Base-by-base conservation (phyloP, 1,140 invertebrate genomes). In the Calycopis cecrops region DNA sequence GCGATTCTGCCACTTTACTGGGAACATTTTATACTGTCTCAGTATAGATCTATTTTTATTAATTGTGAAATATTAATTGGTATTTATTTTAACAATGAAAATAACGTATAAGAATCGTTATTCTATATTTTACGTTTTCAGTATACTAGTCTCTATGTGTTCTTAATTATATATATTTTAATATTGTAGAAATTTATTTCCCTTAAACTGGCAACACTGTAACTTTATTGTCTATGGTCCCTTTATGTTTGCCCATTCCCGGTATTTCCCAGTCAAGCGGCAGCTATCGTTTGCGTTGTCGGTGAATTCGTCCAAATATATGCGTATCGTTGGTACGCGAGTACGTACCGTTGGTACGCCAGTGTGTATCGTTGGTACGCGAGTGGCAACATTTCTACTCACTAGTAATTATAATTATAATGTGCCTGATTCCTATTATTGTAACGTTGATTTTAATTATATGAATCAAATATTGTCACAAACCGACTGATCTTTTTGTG, bases 391-490 rank as follows among this genome's bases (percentile, higher is more conserved):
- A 17, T 17, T 58, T 65, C 67, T 70, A 76, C 68, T 79, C 76
- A 82, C 65, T 79, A 81, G 69, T 70, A 60, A 63, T 73, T 82
- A 80, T 65, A 48, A 55, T 59, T 52, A 70, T 73, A 73, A 83
- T 84, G 79, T 84, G 78, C 76, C 80, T 83, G 80, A 84, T 86
- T 86, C 83, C 80, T 86, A 83, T 80, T 84, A 86, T 76, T 80
- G 67, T 84, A 82, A 78, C 77, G 74, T 81, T 83, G 68, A 82
- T 83, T 80, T 74, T 83, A 78, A 77, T 83, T 77, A 74, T 79
- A 81, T 60, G 81, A 78, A 85, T 85, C 80, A 76, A 83, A 84
- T 79, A 73, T 73, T 78, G 75, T 86, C 83, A 83, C 66, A 72
- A 76, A 80, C 76, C 73, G 83, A 86, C 83, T 86, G 83, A 86